Evolutionary conservation across 2,113 vertebrate species (phyloP).

Genomic region (Callochromis pleurospilus): DNA sequence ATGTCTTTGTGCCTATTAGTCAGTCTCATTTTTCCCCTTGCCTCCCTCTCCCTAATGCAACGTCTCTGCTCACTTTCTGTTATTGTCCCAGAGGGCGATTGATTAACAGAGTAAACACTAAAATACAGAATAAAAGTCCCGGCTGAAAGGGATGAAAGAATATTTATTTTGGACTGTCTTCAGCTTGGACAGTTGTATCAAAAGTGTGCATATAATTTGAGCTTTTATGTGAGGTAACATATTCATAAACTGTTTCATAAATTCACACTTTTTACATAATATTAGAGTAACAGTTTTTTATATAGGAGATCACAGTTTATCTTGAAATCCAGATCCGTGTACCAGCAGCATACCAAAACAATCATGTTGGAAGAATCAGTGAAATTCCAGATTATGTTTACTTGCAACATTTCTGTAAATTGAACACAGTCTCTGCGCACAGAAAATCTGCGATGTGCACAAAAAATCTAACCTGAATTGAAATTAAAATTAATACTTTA

Average conservation of each 20-base stretch:
- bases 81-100: neutral
- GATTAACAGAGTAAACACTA: slow-evolving; percentile 9
- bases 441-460: neutral
- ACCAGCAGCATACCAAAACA: neutral
- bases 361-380: neutral
- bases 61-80: neutral
- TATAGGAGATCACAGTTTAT: neutral
- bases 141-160: neutral
- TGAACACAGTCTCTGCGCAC: accelerated
- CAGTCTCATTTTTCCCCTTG: neutral
- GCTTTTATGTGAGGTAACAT: neutral
- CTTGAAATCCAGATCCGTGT: neutral
- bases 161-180: neutral
- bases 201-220: neutral
- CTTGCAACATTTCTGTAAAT: neutral
- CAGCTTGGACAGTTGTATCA: neutral
- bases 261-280: accelerated
- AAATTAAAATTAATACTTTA: neutral
- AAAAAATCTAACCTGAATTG: no score
- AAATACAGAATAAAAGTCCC: neutral
- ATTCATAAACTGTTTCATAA: neutral
- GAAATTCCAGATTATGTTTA: neutral
- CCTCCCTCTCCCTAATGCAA: neutral
- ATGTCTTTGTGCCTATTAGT: slow-evolving; percentile 12
- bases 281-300: neutral